phyloP scores from a whole-genome alignment of 1,140 invertebrate genomes.

The Drosophila micromelanica region DNA sequence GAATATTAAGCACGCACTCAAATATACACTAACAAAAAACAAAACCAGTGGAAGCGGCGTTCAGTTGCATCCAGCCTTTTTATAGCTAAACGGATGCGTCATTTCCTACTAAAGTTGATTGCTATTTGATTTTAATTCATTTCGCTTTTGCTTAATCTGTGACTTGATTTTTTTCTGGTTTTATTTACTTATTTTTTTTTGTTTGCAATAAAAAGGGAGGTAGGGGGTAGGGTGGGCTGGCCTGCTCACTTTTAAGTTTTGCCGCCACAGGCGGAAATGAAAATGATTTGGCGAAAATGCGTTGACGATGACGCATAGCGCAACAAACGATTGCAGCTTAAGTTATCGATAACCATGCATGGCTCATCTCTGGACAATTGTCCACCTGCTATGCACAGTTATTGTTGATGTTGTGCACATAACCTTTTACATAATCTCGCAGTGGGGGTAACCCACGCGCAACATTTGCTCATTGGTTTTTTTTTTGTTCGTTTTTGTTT shows the following conservation, averaged over 20 bases:
- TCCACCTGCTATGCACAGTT: slow-evolving; percentile 2
- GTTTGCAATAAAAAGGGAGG: neutral
- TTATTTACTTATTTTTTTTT: too few relatives aligned
- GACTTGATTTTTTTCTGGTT: slow-evolving; percentile 1
- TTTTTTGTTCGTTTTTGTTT: slow-evolving; percentile 53
- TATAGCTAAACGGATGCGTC: slow-evolving; percentile 18
- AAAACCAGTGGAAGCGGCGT: neutral
- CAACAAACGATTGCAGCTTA: neutral
- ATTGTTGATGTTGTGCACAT: slow-evolving; percentile 1
- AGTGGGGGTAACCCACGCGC: slow-evolving; percentile 34
- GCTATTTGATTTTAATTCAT: slow-evolving; percentile 13
- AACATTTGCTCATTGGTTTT: slow-evolving; percentile 42
- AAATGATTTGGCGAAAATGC: slow-evolving; percentile 33
- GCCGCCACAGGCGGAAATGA: slow-evolving; percentile 38
- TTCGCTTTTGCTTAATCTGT: slow-evolving; percentile 9
- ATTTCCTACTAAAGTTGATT: slow-evolving; percentile 26
- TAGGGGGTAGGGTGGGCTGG: neutral
- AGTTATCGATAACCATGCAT: slow-evolving; percentile 19
- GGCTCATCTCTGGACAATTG: neutral
- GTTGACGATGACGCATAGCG: neutral
- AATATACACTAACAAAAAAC: neutral
- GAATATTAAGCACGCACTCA: neutral
- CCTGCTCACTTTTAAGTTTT: slow-evolving; percentile 20
- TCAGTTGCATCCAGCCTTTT: slow-evolving; percentile 7
- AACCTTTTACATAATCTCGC: slow-evolving; percentile 16